These are phyloP conservation scores for Scolopax bukidnonensis DNA, from an alignment of 2,797 vertebrate species.

Conservation along the genomic window DNA sequence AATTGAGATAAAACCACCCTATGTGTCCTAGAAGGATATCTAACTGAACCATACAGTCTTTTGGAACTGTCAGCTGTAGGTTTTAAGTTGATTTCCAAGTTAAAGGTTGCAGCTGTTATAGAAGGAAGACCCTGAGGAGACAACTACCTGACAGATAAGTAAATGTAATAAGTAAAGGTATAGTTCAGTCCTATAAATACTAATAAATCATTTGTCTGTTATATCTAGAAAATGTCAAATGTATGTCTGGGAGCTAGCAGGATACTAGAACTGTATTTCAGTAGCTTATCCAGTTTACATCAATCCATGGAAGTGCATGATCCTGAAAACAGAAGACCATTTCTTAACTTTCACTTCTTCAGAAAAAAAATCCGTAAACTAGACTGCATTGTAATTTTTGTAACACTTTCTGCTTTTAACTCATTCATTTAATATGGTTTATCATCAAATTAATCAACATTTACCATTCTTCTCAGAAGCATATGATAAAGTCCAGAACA, in stretches of 20 bases:
- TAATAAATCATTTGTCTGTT: background rate
- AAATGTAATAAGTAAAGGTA: background rate
- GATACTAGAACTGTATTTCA: background rate
- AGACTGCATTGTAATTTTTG: background rate
- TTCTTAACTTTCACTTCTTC: background rate
- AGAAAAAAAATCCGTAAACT: background rate
- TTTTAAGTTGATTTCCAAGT: background rate
- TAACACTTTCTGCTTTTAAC: background rate
- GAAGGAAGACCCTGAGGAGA: background rate
- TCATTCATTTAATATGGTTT: background rate
- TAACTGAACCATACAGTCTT: background rate
- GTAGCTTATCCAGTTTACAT: background rate
- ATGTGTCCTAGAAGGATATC: background rate
- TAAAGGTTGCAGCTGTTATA: background rate
- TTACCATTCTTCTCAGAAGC: background rate
- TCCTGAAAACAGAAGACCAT: background rate
- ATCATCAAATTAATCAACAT: background rate
- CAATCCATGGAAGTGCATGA: rapidly evolving
- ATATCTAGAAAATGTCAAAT: background rate
- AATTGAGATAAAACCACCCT: background rate
- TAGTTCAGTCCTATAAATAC: background rate
- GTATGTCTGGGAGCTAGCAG: background rate
- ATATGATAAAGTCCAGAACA: background rate
- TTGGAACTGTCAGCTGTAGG: background rate
- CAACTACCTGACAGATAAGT: background rate